Evolutionary conservation across 2,113 vertebrate species (phyloP).

Genomic region (Anhinga rufa): DNA sequence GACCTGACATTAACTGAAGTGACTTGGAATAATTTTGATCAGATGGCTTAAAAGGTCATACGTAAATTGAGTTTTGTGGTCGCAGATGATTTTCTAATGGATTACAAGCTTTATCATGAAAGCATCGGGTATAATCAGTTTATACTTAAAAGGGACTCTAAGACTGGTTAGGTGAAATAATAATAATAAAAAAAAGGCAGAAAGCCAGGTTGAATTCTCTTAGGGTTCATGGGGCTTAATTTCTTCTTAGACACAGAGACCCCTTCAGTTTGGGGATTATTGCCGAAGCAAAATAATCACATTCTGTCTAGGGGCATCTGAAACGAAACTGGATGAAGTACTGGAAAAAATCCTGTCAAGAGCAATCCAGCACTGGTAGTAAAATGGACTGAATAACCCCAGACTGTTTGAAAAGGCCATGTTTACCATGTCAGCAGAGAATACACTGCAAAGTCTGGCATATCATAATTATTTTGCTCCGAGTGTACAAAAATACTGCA

Average conservation of each 20-base stretch:
- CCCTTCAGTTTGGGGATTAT: background rate
- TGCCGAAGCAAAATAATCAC: background rate
- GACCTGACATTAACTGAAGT: background rate
- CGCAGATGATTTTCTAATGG: background rate
- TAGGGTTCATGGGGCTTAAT: background rate
- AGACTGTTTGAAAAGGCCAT: conserved; percentile 13
- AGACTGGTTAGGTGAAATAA: conserved; percentile 31
- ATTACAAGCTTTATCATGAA: conserved; percentile 1
- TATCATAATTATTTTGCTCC: background rate
- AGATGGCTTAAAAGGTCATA: background rate
- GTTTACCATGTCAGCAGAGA: background rate
- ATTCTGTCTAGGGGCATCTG: background rate
- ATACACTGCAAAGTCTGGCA: background rate
- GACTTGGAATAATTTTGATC: conserved; percentile 1
- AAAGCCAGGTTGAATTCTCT: background rate
- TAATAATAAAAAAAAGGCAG: background rate
- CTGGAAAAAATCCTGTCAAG: background rate
- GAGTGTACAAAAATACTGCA: background rate
- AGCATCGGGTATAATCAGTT: background rate
- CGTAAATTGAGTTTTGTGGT: background rate
- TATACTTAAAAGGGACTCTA: background rate
- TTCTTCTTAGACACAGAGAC: background rate
- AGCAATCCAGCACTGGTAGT: background rate
- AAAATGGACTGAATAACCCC: background rate
- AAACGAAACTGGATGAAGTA: background rate